These are phyloP conservation scores for Epizoanthus fatuus DNA, from an alignment of 92 coral and sea anemone genomes.

Conservation along the genomic window DNA sequence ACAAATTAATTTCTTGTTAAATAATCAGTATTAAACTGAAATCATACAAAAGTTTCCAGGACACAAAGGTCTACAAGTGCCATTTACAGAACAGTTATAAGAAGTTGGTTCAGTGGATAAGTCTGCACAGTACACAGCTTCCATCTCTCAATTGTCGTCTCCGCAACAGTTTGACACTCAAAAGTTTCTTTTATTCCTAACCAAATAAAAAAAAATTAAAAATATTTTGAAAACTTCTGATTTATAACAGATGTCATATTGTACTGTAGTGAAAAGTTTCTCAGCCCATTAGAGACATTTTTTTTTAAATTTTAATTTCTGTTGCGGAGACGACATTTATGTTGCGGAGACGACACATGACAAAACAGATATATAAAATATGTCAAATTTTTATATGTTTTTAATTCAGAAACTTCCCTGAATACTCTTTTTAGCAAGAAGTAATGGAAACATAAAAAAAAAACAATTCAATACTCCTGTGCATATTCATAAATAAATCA, in stretches of 20 bases:
- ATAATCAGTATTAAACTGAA: constrained; percentile 8
- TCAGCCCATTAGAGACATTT: background rate
- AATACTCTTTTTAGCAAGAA: too few relatives aligned
- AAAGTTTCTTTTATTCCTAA: constrained; percentile 33
- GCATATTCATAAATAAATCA: too few relatives aligned
- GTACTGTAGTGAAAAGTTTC: constrained; percentile 4
- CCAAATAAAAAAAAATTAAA: background rate
- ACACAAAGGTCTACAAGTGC: constrained; percentile 17
- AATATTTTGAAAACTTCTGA: constrained; percentile 23
- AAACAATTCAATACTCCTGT: too few relatives aligned
- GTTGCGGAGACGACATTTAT: constrained; percentile 36
- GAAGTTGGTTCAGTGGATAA: constrained; percentile 30
- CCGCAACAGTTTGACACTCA: constrained; percentile 21
- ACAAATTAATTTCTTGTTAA: constrained; percentile 14
- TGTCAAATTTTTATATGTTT: too few relatives aligned
- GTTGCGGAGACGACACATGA: constrained; percentile 21
- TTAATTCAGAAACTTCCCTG: too few relatives aligned
- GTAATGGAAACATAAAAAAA: too few relatives aligned
- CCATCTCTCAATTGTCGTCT: constrained; percentile 2
- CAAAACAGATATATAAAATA: too few relatives aligned
- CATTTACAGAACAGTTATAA: background rate
- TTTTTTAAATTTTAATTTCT: constrained; percentile 13
- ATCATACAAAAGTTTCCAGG: constrained; percentile 30
- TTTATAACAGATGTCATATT: background rate
- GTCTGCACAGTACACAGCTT: too few relatives aligned